Evolutionary conservation across 64 coral and sea anemone species (phyloP), one percentile per base, ranked within the genome.

Genomic region (Porites australiensis): DNA sequence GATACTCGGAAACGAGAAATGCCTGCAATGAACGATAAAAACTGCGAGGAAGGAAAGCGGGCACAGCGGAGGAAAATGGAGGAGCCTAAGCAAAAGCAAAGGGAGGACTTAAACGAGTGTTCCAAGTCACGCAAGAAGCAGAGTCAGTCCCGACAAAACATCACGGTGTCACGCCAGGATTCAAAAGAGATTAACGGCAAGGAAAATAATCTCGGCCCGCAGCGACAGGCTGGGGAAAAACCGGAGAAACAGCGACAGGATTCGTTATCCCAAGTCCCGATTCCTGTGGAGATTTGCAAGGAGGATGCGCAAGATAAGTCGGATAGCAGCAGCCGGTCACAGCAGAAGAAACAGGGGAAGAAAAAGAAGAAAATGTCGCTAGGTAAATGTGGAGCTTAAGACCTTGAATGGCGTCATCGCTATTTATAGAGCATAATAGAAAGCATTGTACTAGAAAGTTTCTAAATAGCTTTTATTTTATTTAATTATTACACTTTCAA

Each of bases 321-420:
- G 7, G 54, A 83, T 6, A 81, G 47, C 48, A 50, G 46, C 62
- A 23, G 64, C 11, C 64, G 57, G 65, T 19, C 37, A 74, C 79
- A 53, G 10, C 79, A 91, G 79, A 82, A 67, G 18, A 91, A 91
- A 75, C 70, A 61, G 23, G 67, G 89, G 12, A 91, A 82, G 53
- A 91, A 91, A 64, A 91, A 91, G 49, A 91, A 91, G 59, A 71
- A 79, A 14, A 13, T 44, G 13, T 91, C 47, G 13, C n/a, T 91
- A 49, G 89, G 89, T 91, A 59, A 91, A 37, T 37, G 1, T 37
- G 27, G 27, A 37, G 27, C 27, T 37, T 37, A 37, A 70, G 9
- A 19, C 19, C 12, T 52, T 13, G 20, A 46, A 66, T 18, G 68
- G 8, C 5, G 14, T 22, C 37, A 37, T 37, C 27, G 27, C 1